These are phyloP conservation scores for Colletes collaris DNA, from an alignment of 2,888 invertebrate genomes.

Conservation along the genomic window DNA sequence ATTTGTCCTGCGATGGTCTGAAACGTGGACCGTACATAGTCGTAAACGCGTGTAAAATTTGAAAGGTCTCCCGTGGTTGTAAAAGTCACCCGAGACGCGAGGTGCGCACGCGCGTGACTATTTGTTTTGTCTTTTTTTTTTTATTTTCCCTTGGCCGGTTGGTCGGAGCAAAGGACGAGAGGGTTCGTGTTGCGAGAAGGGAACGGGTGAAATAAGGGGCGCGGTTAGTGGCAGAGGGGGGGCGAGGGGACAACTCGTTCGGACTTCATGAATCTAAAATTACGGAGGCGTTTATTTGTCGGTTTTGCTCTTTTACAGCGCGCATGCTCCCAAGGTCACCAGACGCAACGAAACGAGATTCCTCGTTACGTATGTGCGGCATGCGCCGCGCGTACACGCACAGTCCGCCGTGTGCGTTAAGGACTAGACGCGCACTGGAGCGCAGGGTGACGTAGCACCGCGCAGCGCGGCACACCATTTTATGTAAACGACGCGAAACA, in stretches of 20 bases:
- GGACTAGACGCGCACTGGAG: slow-evolving; percentile 5
- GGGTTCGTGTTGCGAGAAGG: neutral
- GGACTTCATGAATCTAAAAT: slow-evolving; percentile 58
- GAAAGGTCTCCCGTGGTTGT: neutral
- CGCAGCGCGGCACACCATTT: too few relatives aligned
- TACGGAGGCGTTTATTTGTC: slow-evolving; percentile 59
- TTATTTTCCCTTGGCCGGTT: neutral
- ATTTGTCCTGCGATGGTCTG: slow-evolving; percentile 1
- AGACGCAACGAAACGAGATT: slow-evolving; percentile 64
- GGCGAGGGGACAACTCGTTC: slow-evolving; percentile 28
- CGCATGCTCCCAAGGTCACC: slow-evolving; percentile 52
- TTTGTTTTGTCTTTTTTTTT: too few relatives aligned
- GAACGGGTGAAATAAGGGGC: neutral
- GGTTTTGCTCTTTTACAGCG: slow-evolving; percentile 52
- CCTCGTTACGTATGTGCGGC: slow-evolving; percentile 58
- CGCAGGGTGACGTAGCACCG: too few relatives aligned
- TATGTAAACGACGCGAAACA: too few relatives aligned
- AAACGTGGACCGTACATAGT: slow-evolving; percentile 2
- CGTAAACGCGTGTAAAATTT: slow-evolving; percentile 17
- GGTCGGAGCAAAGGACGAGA: neutral
- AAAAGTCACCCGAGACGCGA: slow-evolving; percentile 10
- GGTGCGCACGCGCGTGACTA: neutral
- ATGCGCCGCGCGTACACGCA: slow-evolving; percentile 34
- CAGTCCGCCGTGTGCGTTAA: slow-evolving; percentile 26
- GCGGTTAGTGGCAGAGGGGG: neutral